phyloP scores from a whole-genome alignment of 2,888 invertebrate species.

The Caenorhabditis sp. region DNA sequence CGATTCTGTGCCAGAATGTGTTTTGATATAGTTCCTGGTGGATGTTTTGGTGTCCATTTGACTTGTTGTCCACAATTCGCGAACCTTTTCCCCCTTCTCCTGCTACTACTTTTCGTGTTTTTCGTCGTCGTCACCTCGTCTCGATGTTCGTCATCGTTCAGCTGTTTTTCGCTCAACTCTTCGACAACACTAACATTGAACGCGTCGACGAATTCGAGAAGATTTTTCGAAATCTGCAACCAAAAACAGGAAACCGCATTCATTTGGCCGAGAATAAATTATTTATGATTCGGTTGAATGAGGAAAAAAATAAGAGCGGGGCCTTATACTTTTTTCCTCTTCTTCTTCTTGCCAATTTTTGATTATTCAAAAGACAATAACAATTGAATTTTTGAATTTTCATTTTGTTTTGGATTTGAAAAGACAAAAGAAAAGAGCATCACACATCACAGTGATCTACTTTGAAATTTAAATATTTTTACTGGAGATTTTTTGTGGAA shows the following conservation, averaged over 20 bases:
- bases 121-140: not conserved
- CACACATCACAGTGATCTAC: no score
- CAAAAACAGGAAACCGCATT: not conserved
- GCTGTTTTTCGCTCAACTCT: constrained; percentile 7
- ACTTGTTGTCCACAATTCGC: not conserved
- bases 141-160: not conserved
- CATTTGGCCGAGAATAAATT: constrained; percentile 11
- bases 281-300: not conserved
- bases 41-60: not conserved
- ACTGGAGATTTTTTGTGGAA: no score
- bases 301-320: constrained; percentile 2
- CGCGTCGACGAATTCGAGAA: constrained; percentile 7
- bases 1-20: not conserved
- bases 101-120: not conserved
- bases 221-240: constrained; percentile 1
- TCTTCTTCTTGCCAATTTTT: no score
- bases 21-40: not conserved
- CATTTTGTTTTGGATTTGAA: no score
- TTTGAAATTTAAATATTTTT: no score
- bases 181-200: constrained; percentile 22
- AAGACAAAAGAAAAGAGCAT: no score
- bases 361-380: no score
- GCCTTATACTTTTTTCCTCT: not conserved
- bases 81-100: not conserved
- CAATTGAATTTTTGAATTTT: no score